Conservation (phyloP, 2,797 vertebrate genomes). For the Ciconia nigra region DNA sequence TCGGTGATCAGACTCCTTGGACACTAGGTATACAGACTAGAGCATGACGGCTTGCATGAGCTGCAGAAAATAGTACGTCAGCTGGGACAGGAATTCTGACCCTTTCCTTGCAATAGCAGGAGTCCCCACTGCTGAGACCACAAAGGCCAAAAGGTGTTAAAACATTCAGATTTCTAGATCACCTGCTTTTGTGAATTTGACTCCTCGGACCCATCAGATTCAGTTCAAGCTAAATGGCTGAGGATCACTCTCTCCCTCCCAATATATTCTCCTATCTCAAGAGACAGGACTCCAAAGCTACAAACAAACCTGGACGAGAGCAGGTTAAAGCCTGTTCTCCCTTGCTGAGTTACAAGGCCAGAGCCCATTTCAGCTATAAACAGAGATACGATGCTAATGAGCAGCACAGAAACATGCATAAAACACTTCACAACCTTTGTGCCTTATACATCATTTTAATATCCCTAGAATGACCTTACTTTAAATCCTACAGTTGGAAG, state of each 20-base stretch:
- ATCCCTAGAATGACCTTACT: background rate
- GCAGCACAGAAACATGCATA: background rate
- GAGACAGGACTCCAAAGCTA: background rate
- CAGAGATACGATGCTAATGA: background rate
- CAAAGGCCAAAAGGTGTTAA: background rate
- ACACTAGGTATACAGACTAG: too few species aligned
- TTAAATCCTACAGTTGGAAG: background rate
- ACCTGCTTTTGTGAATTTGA: background rate
- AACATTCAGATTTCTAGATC: background rate
- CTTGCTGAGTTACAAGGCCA: background rate
- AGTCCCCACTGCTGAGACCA: background rate
- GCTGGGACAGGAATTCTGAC: background rate
- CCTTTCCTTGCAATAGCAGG: background rate
- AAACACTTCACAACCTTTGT: background rate
- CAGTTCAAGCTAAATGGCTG: background rate
- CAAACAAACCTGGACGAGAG: fast-evolving
- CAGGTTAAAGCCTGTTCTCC: background rate
- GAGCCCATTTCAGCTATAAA: background rate
- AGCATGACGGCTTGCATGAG: background rate
- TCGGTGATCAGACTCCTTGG: too few species aligned
- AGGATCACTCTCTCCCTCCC: background rate
- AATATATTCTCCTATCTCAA: background rate
- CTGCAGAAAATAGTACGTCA: background rate
- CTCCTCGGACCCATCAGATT: background rate
- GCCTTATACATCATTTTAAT: background rate